A percentile compares a stretch with the other conserved stretches of the same genome.
Conservation (phyloP, 2,888 invertebrate species). For the Euplagia quadripunctaria region DNA sequence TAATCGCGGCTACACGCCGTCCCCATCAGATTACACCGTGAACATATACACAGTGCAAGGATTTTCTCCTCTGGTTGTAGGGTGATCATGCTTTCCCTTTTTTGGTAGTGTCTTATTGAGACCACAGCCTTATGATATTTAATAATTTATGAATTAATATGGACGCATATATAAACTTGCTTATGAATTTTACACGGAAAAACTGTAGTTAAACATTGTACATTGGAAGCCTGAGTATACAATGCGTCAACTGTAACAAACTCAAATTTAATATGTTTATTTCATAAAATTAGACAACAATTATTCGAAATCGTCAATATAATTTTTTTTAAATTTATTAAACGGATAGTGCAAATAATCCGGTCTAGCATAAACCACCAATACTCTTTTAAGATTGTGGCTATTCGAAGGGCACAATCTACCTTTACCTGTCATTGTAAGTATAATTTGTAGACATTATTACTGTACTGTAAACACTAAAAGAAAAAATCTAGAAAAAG, state of each 20-base stretch:
- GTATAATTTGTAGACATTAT: background rate
- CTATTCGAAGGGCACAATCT: background rate
- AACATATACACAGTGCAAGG: slow-evolving; percentile 55
- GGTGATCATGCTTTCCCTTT: slow-evolving; percentile 17
- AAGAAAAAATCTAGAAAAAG: background rate
- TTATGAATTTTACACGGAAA: no score
- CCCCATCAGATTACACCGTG: slow-evolving; percentile 61
- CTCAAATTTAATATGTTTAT: background rate
- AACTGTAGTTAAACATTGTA: background rate
- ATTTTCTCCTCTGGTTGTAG: slow-evolving; percentile 43
- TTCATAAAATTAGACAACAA: no score
- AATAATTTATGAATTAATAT: no score
- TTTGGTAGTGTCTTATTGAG: background rate
- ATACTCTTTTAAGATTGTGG: background rate
- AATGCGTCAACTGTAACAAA: no score
- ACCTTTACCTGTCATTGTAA: background rate
- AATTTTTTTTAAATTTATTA: no score
- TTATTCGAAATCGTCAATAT: no score
- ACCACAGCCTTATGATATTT: background rate
- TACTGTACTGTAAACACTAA: no score
- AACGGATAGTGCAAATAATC: background rate
- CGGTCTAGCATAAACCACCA: background rate
- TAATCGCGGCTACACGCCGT: slow-evolving; percentile 44
- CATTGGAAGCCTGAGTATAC: background rate
- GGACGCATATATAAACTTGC: no score